Percentiles rank a stretch among this genome's conserved stretches.
phyloP scores from a whole-genome alignment of 30 jellyfish, hydroid and myxozoan species.

The Catostylus mosaicus region DNA sequence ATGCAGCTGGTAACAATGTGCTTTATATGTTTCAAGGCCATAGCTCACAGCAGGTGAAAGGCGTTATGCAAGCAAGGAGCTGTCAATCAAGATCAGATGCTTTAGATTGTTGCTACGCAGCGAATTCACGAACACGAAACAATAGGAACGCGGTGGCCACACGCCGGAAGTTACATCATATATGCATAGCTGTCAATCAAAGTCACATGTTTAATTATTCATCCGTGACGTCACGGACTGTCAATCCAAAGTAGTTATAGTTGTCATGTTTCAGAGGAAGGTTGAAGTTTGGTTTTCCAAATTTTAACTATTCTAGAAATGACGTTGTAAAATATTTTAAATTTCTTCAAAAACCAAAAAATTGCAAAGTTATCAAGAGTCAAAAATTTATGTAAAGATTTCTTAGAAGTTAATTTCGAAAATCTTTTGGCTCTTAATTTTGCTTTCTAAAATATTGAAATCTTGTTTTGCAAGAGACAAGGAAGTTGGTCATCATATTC shows the following conservation, averaged over 20 bases:
- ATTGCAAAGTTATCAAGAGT: no score
- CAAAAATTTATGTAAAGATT: no score
- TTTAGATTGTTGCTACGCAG: slow-evolving; percentile 60
- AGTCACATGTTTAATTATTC: slow-evolving; percentile 57
- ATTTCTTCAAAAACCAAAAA: no score
- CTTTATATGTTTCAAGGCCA: no score
- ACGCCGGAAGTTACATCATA: slow-evolving; percentile 73
- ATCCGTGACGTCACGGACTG: slow-evolving; percentile 68
- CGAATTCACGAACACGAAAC: slow-evolving; percentile 30
- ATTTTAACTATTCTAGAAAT: no score
- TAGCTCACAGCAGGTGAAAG: slow-evolving; percentile 12
- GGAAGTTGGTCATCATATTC: no score
- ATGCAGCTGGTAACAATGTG: no score
- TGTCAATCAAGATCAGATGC: slow-evolving; percentile 54
- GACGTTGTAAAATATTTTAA: no score
- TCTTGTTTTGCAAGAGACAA: no score
- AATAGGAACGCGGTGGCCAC: slow-evolving; percentile 45
- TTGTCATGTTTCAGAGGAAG: slow-evolving; percentile 35
- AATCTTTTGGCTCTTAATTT: no score
- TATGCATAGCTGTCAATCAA: slow-evolving; percentile 69
- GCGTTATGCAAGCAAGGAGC: neutral
- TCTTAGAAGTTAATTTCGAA: no score
- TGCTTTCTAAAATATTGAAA: no score
- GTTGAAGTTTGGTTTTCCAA: neutral
- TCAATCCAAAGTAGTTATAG: slow-evolving; percentile 18